Evolutionary conservation across 2,888 invertebrate genomes (phyloP).

Genomic region (Elysia crispata): DNA sequence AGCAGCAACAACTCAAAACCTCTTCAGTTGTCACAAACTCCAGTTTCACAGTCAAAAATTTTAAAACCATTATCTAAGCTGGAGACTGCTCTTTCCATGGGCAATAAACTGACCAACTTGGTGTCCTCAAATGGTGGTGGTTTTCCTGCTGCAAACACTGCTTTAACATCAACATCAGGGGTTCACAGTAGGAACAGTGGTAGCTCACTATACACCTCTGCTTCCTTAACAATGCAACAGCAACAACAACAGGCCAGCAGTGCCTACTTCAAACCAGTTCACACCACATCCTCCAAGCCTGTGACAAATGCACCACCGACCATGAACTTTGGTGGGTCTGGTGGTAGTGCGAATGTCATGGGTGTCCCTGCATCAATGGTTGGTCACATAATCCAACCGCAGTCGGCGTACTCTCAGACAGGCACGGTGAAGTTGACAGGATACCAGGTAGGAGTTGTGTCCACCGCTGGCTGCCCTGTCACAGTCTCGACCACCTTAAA

Average conservation of each 20-base stretch:
- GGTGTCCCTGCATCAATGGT: background rate
- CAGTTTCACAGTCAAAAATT: background rate
- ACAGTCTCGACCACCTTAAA: background rate
- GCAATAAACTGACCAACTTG: slow-evolving; percentile 33
- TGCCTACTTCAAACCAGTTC: slow-evolving; percentile 21
- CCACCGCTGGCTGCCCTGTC: background rate
- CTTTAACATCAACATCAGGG: background rate
- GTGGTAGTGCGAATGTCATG: background rate
- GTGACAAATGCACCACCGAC: background rate
- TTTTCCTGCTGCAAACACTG: background rate
- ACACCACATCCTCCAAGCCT: slow-evolving; percentile 17
- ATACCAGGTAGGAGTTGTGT: slow-evolving; percentile 27
- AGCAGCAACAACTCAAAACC: too few species aligned
- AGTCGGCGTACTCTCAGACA: background rate
- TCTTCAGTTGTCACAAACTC: background rate
- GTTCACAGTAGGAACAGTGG: background rate
- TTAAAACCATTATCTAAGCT: background rate
- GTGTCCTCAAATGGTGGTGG: background rate
- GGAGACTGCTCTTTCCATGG: slow-evolving; percentile 18
- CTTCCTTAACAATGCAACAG: too few species aligned
- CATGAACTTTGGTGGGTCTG: background rate
- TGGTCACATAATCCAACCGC: slow-evolving; percentile 17
- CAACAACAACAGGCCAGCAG: background rate
- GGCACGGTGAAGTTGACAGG: slow-evolving; percentile 21
- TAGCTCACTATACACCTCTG: too few species aligned